phyloP scores from a whole-genome alignment of 2,888 invertebrate genomes.

The Chrysolina americana region DNA sequence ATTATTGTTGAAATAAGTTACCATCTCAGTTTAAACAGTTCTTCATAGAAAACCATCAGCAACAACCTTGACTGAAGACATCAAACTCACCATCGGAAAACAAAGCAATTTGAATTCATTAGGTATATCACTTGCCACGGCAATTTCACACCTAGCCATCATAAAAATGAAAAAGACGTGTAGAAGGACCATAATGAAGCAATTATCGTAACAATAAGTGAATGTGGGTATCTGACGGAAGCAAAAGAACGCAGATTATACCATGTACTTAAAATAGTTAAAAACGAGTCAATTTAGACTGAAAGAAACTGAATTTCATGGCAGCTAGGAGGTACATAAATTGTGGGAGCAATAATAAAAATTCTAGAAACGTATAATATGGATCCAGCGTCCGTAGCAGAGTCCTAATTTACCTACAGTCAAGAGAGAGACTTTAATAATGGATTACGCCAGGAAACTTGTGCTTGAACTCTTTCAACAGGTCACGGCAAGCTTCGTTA shows the following conservation, averaged over 20 bases:
- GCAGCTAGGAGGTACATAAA: background rate
- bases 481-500: conserved; percentile 6
- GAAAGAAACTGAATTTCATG: conserved; percentile 6
- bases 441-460: conserved; percentile 7
- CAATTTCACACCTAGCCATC: conserved; percentile 7
- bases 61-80: conserved; percentile 1
- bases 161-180: conserved; percentile 5
- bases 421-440: conserved; percentile 14
- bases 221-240: conserved; percentile 24
- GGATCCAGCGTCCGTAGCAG: conserved; percentile 17
- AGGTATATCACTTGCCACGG: background rate
- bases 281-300: conserved; percentile 4
- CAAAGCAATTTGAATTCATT: conserved; percentile 5
- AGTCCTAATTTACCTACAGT: conserved; percentile 15
- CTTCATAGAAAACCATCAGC: background rate
- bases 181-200: conserved; percentile 15
- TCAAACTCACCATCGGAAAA: background rate
- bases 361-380: conserved; percentile 27
- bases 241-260: conserved; percentile 7
- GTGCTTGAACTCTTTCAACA: conserved; percentile 5
- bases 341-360: conserved; percentile 6
- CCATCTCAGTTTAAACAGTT: background rate
- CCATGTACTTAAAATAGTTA: conserved; percentile 8
- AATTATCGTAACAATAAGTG: conserved; percentile 24
- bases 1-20: background rate